These are phyloP conservation scores for Ctenosaura bakeri DNA, from an alignment of 2,797 vertebrate species.

Conservation along the genomic window DNA sequence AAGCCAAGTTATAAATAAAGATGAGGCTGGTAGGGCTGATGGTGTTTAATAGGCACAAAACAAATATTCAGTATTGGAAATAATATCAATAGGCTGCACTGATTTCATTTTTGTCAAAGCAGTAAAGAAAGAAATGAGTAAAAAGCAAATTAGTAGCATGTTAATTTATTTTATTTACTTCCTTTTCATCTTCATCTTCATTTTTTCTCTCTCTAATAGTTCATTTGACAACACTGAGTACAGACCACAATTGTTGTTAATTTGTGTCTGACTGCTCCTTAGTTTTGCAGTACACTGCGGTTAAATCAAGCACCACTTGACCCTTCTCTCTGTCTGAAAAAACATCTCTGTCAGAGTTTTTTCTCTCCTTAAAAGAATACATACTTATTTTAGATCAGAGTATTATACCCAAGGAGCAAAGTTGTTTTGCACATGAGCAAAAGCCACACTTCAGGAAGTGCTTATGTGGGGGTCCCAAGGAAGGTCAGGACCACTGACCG, in stretches of 20 bases:
- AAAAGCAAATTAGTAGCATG: not conserved
- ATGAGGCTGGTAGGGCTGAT: not conserved
- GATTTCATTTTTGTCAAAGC: not conserved
- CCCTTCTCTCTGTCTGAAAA: no score
- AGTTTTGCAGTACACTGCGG: not conserved
- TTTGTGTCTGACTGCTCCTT: not conserved
- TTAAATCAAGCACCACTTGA: not conserved
- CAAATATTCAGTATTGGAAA: not conserved
- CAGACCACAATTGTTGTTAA: not conserved
- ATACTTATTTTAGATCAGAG: not conserved
- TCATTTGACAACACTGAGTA: not conserved
- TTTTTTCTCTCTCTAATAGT: not conserved
- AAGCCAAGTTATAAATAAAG: not conserved
- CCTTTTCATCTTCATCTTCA: slow-evolving; percentile 33
- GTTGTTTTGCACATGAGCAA: not conserved
- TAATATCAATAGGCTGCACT: not conserved
- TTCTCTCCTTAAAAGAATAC: not conserved
- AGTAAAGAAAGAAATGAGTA: not conserved
- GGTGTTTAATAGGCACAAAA: not conserved
- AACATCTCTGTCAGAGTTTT: not conserved
- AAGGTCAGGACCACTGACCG: not conserved
- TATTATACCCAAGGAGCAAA: not conserved
- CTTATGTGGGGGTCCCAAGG: not conserved
- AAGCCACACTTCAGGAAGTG: not conserved
- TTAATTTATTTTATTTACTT: not conserved